Conservation (phyloP, 2,797 vertebrate species). For the Brotogeris chrysoptera region DNA sequence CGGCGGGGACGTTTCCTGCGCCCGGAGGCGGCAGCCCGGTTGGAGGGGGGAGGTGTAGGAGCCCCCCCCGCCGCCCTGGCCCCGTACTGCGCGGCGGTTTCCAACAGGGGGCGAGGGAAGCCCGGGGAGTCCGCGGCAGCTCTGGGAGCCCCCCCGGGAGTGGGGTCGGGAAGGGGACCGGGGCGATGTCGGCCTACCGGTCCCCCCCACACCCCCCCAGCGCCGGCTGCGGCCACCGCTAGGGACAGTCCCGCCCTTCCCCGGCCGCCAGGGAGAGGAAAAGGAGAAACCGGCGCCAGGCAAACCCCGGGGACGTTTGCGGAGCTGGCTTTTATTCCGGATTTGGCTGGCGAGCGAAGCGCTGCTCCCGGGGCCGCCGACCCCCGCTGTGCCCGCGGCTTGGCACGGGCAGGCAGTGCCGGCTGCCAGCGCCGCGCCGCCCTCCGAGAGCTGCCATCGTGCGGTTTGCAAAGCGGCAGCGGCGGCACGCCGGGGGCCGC, state of each 20-base stretch:
- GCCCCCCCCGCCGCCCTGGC: neutral
- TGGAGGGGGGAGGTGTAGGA: neutral
- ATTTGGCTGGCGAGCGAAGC: neutral
- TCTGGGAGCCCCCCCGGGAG: neutral
- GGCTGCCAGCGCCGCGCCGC: conserved; percentile 13
- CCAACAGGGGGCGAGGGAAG: conserved; percentile 32
- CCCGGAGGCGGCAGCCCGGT: neutral
- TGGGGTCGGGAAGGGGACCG: no score
- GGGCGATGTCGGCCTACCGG: neutral
- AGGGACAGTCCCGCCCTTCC: neutral
- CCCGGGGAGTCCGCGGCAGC: neutral
- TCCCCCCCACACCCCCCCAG: no score
- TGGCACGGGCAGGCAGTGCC: neutral
- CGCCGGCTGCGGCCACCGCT: neutral
- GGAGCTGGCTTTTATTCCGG: neutral
- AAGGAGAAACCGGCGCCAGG: neutral
- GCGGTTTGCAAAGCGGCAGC: conserved; percentile 1
- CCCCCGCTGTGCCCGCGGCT: conserved; percentile 26
- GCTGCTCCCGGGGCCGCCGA: neutral
- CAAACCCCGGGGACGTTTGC: neutral
- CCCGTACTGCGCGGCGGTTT: neutral
- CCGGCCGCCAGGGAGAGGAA: neutral
- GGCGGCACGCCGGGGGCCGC: neutral
- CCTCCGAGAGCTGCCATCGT: neutral
- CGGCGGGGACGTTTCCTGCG: neutral